Evolutionary conservation across 2,888 invertebrate species (phyloP).

Genomic region (Drosophila anomalata): DNA sequence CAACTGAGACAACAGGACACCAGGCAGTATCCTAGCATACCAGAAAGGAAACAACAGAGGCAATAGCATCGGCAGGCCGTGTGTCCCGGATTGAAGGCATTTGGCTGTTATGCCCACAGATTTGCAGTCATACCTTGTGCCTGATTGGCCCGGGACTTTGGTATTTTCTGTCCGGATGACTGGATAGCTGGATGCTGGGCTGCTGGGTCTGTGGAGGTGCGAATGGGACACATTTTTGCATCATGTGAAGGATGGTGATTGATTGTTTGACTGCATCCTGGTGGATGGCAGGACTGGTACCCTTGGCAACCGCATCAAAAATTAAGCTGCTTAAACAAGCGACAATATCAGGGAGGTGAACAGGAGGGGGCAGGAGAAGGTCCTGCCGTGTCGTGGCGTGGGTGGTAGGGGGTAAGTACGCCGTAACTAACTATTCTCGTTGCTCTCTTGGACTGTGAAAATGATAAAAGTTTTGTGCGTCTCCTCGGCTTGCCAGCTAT

Average conservation of each 20-base stretch:
- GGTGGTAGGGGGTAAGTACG: constrained; percentile 10
- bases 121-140: constrained; percentile 72
- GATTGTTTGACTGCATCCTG: constrained; percentile 50
- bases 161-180: constrained; percentile 28
- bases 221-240: constrained; percentile 36
- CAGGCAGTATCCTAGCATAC: constrained; percentile 8
- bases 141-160: constrained; percentile 65
- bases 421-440: constrained; percentile 30
- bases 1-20: constrained; percentile 15
- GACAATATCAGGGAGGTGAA: constrained; percentile 20
- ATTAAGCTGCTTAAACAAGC: constrained; percentile 42
- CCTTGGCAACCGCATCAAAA: constrained; percentile 32
- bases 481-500: constrained; percentile 48
- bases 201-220: constrained; percentile 4
- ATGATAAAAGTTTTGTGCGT: constrained; percentile 62
- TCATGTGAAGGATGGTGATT: constrained; percentile 56
- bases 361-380: background rate
- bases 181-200: background rate
- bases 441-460: constrained; percentile 49
- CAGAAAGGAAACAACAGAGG: constrained; percentile 1
- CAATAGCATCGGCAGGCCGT: constrained; percentile 27
- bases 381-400: background rate
- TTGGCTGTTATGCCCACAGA: constrained; percentile 61
- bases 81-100: constrained; percentile 68
- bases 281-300: constrained; percentile 1